Evolutionary conservation across 1,140 invertebrate species (phyloP).

Genomic region (Oncopeltus fasciatus): DNA sequence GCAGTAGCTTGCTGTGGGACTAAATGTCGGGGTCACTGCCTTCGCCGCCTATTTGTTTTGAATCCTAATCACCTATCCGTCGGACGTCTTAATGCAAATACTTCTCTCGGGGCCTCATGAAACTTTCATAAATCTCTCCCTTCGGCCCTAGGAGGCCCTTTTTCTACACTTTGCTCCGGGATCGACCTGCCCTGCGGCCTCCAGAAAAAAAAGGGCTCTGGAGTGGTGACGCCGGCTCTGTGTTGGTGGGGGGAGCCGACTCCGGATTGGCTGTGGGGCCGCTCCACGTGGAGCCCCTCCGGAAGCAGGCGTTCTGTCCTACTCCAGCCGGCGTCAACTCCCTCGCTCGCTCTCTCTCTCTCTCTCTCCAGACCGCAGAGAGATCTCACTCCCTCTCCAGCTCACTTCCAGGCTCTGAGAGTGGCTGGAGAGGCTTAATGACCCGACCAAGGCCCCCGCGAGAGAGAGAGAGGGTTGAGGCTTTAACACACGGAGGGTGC

Average conservation of each 20-base stretch:
- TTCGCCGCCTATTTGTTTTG: constrained; percentile 3
- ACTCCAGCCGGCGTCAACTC: neutral
- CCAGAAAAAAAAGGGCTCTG: neutral
- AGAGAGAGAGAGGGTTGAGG: neutral
- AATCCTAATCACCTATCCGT: neutral
- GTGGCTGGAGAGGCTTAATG: constrained; percentile 5
- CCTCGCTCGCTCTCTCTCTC: neutral
- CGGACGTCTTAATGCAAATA: constrained; percentile 5
- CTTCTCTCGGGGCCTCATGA: neutral
- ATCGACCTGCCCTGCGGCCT: neutral
- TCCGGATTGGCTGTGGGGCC: neutral
- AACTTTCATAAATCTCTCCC: constrained; percentile 1
- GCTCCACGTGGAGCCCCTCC: neutral
- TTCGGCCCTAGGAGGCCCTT: neutral
- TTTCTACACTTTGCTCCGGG: neutral
- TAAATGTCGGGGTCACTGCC: neutral
- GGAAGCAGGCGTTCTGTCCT: too few relatives aligned
- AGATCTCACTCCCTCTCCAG: neutral
- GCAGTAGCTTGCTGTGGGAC: neutral
- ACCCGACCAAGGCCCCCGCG: neutral
- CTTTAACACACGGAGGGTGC: neutral
- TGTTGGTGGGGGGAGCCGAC: neutral
- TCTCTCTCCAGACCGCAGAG: neutral
- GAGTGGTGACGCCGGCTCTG: neutral
- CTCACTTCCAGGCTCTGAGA: neutral